phyloP scores from a whole-genome alignment of 2,888 invertebrate species.

The Dynastes grantii region DNA sequence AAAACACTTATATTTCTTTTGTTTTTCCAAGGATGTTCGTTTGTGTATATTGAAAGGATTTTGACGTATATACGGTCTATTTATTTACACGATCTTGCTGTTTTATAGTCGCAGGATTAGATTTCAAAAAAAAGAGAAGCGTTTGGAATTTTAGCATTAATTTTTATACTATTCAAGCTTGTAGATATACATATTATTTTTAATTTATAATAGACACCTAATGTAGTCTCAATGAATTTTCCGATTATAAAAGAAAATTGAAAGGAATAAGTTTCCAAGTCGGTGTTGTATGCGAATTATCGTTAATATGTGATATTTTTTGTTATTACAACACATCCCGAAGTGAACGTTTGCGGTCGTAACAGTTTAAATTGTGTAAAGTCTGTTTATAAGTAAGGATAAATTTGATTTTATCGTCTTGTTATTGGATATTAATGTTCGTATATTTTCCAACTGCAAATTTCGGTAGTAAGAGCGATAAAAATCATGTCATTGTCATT shows the following conservation, averaged over 20 bases:
- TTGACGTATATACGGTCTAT: constrained; percentile 31
- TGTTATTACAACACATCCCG: constrained; percentile 1
- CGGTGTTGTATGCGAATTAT: too few relatives aligned
- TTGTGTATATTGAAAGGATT: constrained; percentile 20
- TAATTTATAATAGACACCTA: not conserved
- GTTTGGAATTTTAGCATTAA: not conserved
- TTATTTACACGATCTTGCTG: constrained; percentile 8
- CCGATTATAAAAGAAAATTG: not conserved
- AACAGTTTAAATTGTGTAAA: constrained; percentile 1
- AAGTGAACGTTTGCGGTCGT: not conserved
- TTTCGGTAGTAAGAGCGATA: constrained; percentile 36
- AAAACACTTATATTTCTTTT: constrained; percentile 16
- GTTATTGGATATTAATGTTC: constrained; percentile 1
- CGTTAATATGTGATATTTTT: too few relatives aligned
- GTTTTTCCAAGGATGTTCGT: constrained; percentile 12
- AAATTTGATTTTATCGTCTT: constrained; percentile 12
- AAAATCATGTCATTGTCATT: constrained; percentile 2
- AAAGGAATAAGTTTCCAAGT: not conserved
- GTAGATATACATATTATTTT: not conserved
- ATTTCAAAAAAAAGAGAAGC: constrained; percentile 7
- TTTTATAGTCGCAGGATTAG: constrained; percentile 11
- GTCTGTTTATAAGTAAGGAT: constrained; percentile 25
- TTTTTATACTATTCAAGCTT: not conserved
- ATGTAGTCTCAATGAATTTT: not conserved
- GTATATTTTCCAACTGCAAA: constrained; percentile 33